Conservation (phyloP, 53 echinoderm and acorn worm species). For the Astropecten irregularis region DNA sequence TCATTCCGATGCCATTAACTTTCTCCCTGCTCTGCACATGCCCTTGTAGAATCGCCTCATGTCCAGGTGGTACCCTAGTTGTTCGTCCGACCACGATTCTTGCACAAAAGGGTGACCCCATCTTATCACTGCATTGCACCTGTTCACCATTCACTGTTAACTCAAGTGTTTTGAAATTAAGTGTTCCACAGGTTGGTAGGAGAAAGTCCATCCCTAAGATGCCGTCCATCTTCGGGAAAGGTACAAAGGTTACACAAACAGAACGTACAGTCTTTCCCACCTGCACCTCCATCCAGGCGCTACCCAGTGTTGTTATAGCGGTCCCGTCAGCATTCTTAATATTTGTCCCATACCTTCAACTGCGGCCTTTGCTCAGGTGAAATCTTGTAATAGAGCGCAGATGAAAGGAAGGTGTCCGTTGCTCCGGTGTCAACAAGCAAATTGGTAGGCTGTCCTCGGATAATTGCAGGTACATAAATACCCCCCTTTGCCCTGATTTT, state of each 20-base stretch:
- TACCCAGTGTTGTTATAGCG: background rate
- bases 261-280: background rate
- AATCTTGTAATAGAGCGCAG: conserved; percentile 20
- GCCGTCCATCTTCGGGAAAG: background rate
- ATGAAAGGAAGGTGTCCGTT: conserved; percentile 20
- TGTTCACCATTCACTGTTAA: conserved; percentile 21
- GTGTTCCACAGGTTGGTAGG: background rate
- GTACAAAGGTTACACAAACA: conserved; percentile 4
- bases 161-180: background rate
- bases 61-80: conserved; percentile 33
- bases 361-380: background rate
- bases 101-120: conserved; percentile 3
- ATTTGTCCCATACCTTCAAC: background rate
- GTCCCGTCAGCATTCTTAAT: background rate
- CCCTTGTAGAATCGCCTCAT: conserved; percentile 34
- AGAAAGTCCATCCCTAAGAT: conserved; percentile 44
- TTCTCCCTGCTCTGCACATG: background rate
- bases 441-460: conserved; percentile 4
- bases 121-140: conserved; percentile 17
- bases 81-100: conserved; percentile 36
- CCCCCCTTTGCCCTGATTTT: background rate
- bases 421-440: conserved; percentile 42
- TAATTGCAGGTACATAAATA: conserved; percentile 19
- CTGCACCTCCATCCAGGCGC: conserved; percentile 14
- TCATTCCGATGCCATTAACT: background rate